Evolutionary conservation across 1,140 invertebrate genomes (phyloP), one percentile per base, ranked within the genome.

Genomic region (Acromyrmex heyeri): DNA sequence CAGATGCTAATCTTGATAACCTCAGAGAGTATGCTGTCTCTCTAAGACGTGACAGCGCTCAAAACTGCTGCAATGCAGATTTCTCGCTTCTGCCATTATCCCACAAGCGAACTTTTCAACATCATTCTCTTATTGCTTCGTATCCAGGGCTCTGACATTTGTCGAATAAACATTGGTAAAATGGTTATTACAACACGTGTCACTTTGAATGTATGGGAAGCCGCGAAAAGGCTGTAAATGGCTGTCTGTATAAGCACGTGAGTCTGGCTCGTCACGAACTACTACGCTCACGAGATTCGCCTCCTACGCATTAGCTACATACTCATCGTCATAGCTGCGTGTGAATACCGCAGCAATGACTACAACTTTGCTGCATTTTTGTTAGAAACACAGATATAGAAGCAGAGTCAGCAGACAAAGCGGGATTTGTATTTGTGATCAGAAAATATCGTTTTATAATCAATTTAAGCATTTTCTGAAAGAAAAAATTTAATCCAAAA

Each of bases 1-100:
- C 72, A 89, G 92, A 93, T 91, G 89, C 70, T 92, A 93, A 94
- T 93, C 90, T 85, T 76, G 77, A 88, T 90, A 91, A 93, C 91
- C 90, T 89, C 87, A 89, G 82, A 87, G 89, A 83, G 53, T 62
- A 57, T 53, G 24, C 50, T 50, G 78, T 79, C 78, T 73, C 50
- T 59, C 21, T 21, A 55, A 18, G 59, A 91, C 88, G 81, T 88
- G 89, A 88, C 81, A 90, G 55, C 55, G 44, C 85, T 90, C 86
- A 81, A 87, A 89, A 87, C 65, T 44, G 12, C 76, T 64, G 24
- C 48, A 48, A n/a, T 53, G 48, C 12, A 86, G 44, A 24, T 48
- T 44, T 79, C 24, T 57, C 83, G 44, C 50, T 64, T 62, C 55
- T 76, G 48, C 73, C 59, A 44, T 21, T 34, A 57, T 81, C 53